phyloP scores from a whole-genome alignment of 2,888 invertebrate genomes.

The Hartigia nigra region DNA sequence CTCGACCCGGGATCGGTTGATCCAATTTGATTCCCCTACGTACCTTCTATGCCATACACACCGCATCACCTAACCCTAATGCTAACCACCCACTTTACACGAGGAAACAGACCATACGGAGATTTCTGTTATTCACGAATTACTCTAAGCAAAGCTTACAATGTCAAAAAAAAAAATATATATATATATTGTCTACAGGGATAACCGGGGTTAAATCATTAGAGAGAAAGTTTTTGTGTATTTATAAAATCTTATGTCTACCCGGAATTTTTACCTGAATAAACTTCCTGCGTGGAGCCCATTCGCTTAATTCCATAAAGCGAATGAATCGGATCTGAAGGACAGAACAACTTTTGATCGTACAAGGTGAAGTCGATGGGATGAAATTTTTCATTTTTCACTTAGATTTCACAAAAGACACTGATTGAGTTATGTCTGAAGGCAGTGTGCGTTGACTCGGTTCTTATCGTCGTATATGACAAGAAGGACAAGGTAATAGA shows the following conservation, averaged over 20 bases:
- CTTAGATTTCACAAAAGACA: background rate
- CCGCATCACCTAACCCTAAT: slow-evolving; percentile 4
- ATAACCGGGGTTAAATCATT: background rate
- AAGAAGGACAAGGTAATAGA: background rate
- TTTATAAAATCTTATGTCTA: background rate
- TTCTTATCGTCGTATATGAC: background rate
- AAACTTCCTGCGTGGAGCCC: background rate
- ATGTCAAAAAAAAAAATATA: background rate
- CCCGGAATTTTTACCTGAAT: too few relatives aligned
- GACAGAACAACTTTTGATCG: background rate
- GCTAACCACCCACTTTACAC: background rate
- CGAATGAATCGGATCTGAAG: background rate
- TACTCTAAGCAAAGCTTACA: background rate
- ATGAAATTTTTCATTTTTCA: background rate
- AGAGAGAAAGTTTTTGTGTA: background rate
- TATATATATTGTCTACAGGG: background rate
- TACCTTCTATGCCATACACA: background rate
- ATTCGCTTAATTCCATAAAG: background rate
- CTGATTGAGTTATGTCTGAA: slow-evolving; percentile 7
- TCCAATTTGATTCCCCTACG: slow-evolving; percentile 46
- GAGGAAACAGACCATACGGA: background rate
- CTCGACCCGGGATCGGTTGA: slow-evolving; percentile 48
- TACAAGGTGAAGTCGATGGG: background rate
- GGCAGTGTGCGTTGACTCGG: background rate
- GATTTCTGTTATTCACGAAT: background rate